These are phyloP conservation scores for Merluccius polli DNA, from an alignment of 2,797 vertebrate genomes.

Conservation along the genomic window DNA sequence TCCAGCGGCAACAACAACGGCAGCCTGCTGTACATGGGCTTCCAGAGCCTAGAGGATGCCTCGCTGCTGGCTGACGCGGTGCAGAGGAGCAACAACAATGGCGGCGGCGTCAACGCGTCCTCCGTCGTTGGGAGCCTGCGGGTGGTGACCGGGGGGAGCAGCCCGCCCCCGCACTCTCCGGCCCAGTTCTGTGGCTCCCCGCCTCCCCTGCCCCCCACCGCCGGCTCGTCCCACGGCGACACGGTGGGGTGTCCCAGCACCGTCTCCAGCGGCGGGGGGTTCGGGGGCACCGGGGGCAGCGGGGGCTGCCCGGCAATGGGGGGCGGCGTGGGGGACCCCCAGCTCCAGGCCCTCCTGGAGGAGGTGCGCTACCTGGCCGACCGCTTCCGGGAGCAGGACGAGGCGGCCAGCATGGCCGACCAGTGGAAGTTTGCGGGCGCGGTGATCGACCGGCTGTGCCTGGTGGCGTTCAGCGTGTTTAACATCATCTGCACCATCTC, in stretches of 20 bases:
- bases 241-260: constrained; percentile 70
- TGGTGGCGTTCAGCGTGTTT: constrained; percentile 80
- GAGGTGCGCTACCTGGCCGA: constrained; percentile 79
- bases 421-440: constrained; percentile 84
- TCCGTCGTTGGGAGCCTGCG: neutral
- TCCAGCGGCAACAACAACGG: constrained; percentile 73
- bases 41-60: constrained; percentile 74
- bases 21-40: constrained; percentile 75
- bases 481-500: constrained; percentile 84
- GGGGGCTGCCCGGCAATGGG: constrained; percentile 59
- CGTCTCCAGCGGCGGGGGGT: constrained; percentile 69
- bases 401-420: constrained; percentile 59
- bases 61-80: constrained; percentile 56
- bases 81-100: constrained; percentile 63
- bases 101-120: constrained; percentile 13
- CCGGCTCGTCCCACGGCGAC: constrained; percentile 43
- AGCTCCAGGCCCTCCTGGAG: constrained; percentile 77
- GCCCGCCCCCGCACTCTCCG: constrained; percentile 70
- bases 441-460: constrained; percentile 78
- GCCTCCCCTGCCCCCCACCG: constrained; percentile 56
- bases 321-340: constrained; percentile 64
- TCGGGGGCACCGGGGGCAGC: constrained; percentile 52
- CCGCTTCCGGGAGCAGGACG: constrained; percentile 76
- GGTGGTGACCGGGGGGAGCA: constrained; percentile 37
- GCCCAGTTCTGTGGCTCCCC: constrained; percentile 73